A percentile compares a stretch with the other conserved stretches of the same genome.
Evolutionary conservation across 2,113 vertebrate species (phyloP).

Genomic region (Xiphophorus hellerii): DNA sequence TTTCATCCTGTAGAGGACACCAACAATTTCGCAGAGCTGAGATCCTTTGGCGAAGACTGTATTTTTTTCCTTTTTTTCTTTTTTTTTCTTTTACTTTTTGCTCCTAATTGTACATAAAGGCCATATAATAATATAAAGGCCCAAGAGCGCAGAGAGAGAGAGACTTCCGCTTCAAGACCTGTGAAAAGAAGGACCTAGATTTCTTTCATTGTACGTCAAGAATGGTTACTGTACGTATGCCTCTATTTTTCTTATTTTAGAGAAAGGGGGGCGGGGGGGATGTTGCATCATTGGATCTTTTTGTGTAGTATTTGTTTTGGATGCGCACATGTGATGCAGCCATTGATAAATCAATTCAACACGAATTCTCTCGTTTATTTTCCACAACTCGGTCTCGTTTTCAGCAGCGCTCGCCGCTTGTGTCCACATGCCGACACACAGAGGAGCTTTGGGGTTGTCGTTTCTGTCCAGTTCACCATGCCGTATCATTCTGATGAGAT

Average conservation of each 20-base stretch:
- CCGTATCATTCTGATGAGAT: conserved; percentile 66
- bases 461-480: conserved; percentile 31
- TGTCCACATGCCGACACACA: conserved; percentile 36
- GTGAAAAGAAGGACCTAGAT: conserved; percentile 83
- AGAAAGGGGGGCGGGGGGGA: background rate
- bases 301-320: conserved; percentile 35
- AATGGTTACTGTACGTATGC: conserved; percentile 88
- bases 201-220: conserved; percentile 83
- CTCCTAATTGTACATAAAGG: conserved; percentile 53
- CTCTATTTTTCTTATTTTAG: conserved; percentile 62
- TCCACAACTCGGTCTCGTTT: background rate
- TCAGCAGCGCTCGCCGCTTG: background rate
- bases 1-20: conserved; percentile 83
- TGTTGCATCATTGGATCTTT: conserved; percentile 37
- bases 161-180: conserved; percentile 74
- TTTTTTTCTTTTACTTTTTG: conserved; percentile 82
- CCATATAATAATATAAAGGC: conserved; percentile 55
- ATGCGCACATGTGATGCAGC: conserved; percentile 42
- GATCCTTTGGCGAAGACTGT: conserved; percentile 76
- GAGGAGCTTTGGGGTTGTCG: conserved; percentile 16
- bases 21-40: conserved; percentile 80
- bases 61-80: conserved; percentile 78
- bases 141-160: conserved; percentile 59
- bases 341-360: conserved; percentile 26
- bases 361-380: background rate